Evolutionary conservation across 2,797 vertebrate genomes (phyloP).

Genomic region (Lagorchestes hirsutus): DNA sequence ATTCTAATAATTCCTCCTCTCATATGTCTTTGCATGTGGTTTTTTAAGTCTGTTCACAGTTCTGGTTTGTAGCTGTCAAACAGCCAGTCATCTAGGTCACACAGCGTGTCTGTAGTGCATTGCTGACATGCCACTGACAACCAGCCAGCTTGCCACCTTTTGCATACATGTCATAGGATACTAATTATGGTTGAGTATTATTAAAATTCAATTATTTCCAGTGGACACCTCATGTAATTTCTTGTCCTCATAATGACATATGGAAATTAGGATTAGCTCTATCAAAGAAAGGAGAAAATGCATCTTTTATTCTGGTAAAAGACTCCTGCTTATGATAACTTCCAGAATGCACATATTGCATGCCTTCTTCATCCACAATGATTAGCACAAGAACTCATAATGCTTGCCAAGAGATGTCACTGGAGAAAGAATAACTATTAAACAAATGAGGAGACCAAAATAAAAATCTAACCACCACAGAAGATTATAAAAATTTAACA

Average conservation of each 20-base stretch:
- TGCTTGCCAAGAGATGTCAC: conserved; percentile 10
- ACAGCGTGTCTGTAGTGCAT: background rate
- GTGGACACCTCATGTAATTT: conserved; percentile 16
- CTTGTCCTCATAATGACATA: conserved; percentile 28
- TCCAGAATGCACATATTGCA: background rate
- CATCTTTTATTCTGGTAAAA: conserved; percentile 46
- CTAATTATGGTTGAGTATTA: background rate
- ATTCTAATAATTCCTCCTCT: background rate
- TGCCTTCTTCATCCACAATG: conserved; percentile 37
- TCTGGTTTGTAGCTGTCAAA: background rate
- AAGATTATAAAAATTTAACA: background rate
- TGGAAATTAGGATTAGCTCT: conserved; percentile 52
- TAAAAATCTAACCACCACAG: background rate
- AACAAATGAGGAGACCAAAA: conserved; percentile 2
- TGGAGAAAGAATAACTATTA: background rate
- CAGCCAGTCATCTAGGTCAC: background rate
- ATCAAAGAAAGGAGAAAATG: conserved; percentile 36
- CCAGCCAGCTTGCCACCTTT: background rate
- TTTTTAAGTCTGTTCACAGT: background rate
- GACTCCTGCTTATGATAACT: conserved; percentile 30
- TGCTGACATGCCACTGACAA: background rate
- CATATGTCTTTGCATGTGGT: background rate
- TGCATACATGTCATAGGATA: background rate
- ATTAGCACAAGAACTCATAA: conserved; percentile 20
- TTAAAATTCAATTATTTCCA: conserved; percentile 25